Conservation (phyloP, 2,797 vertebrate genomes). For the Rallus crepitans region DNA sequence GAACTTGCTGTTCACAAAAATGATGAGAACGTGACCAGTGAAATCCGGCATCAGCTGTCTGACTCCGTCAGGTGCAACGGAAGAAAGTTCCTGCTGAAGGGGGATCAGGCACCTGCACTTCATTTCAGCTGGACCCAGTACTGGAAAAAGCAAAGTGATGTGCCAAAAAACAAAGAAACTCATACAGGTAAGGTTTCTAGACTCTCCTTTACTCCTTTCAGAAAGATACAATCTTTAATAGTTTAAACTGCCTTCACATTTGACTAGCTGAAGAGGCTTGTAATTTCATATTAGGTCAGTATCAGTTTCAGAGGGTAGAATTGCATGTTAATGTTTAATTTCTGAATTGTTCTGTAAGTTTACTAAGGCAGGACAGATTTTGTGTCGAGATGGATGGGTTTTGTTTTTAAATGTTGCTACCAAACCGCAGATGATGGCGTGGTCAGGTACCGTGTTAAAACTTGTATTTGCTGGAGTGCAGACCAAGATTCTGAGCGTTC, state of each 20-base stretch:
- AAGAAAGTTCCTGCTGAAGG: conserved; percentile 76
- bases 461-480: fast-evolving
- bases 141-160: conserved; percentile 83
- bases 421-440: not conserved
- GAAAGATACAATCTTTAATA: not conserved
- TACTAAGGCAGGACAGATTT: not conserved
- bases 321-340: not conserved
- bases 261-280: not conserved
- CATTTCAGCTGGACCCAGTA: conserved; percentile 79
- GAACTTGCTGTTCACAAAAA: conserved; percentile 65
- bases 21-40: conserved; percentile 55
- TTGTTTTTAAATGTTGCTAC: not conserved
- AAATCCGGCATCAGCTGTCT: conserved; percentile 61
- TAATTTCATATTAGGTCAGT: not conserved
- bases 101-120: conserved; percentile 79
- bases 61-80: conserved; percentile 75
- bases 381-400: not conserved
- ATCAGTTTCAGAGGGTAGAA: not conserved
- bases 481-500: not conserved
- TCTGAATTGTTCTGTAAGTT: not conserved
- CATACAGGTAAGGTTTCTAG: conserved; percentile 89
- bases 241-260: not conserved
- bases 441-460: not conserved
- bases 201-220: not conserved
- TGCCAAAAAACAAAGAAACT: conserved; percentile 94